Conservation (phyloP, 2,888 invertebrate species). For the Caenorhabditis panamensis region DNA sequence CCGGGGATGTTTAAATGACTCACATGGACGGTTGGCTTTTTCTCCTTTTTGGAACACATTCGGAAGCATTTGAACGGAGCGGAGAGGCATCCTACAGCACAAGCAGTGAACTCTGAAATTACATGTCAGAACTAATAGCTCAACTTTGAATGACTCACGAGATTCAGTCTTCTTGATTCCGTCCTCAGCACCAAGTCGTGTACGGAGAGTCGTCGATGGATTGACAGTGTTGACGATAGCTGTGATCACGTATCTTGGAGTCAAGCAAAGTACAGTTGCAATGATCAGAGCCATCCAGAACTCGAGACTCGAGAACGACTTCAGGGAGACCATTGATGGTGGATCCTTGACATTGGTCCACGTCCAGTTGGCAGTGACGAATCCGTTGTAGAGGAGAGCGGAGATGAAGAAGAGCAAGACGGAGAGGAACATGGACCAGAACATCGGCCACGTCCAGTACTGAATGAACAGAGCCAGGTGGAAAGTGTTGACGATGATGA, state of each 20-base stretch:
- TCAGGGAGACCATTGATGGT: constrained; percentile 90
- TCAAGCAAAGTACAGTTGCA: constrained; percentile 42
- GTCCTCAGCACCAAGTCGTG: constrained; percentile 39
- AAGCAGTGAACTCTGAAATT: constrained; percentile 46
- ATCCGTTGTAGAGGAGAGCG: constrained; percentile 89
- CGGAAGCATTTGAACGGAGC: constrained; percentile 51
- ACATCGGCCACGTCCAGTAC: constrained; percentile 93
- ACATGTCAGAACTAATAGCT: no score
- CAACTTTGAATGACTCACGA: constrained; percentile 4
- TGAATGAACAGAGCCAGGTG: constrained; percentile 92
- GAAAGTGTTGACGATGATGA: constrained; percentile 90
- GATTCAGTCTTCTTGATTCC: constrained; percentile 50
- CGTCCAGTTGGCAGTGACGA: constrained; percentile 87
- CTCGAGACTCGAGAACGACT: constrained; percentile 45
- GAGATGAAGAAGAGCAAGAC: constrained; percentile 89
- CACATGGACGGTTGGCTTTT: constrained; percentile 38
- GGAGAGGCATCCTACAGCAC: constrained; percentile 50
- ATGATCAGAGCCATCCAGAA: constrained; percentile 85
- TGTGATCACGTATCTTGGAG: constrained; percentile 49
- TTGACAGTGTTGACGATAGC: constrained; percentile 44
- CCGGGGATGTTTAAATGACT: constrained; percentile 12
- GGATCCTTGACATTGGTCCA: constrained; percentile 84
- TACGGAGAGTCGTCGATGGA: constrained; percentile 48
- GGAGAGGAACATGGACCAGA: constrained; percentile 88
- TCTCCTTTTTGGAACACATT: constrained; percentile 26